A percentile compares a stretch with the other conserved stretches of the same genome.
phyloP scores from a whole-genome alignment of 1,140 invertebrate genomes.

The Philopotamus ludificatus region DNA sequence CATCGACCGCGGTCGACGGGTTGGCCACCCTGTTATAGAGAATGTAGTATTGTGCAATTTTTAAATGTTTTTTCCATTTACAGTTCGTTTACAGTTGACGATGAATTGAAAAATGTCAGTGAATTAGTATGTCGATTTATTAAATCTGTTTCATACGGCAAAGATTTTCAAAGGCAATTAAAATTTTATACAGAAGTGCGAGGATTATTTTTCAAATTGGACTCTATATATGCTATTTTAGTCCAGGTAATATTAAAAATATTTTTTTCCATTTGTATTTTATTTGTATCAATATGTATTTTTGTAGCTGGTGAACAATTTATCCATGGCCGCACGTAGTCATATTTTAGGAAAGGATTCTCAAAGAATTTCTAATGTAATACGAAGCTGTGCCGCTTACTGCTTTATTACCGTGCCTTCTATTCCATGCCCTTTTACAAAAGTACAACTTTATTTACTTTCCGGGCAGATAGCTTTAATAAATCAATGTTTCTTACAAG shows the following conservation, averaged over 20 bases:
- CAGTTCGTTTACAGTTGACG: slow-evolving; percentile 89
- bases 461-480: slow-evolving; percentile 86
- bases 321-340: slow-evolving; percentile 72
- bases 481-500: slow-evolving; percentile 79
- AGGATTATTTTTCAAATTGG: slow-evolving; percentile 85
- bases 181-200: slow-evolving; percentile 92
- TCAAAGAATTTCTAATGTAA: slow-evolving; percentile 78
- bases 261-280: neutral
- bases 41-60: neutral
- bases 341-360: slow-evolving; percentile 77
- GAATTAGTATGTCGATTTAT: slow-evolving; percentile 81
- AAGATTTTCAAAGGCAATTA: slow-evolving; percentile 87
- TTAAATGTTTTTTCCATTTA: slow-evolving; percentile 42
- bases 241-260: slow-evolving; percentile 68
- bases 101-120: slow-evolving; percentile 85
- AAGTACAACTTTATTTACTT: slow-evolving; percentile 82
- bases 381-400: slow-evolving; percentile 92
- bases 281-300: slow-evolving; percentile 2
- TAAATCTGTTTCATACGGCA: slow-evolving; percentile 74
- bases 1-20: neutral
- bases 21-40: neutral
- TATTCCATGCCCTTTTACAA: slow-evolving; percentile 70
- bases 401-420: slow-evolving; percentile 95
- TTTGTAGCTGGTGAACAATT: slow-evolving; percentile 71
- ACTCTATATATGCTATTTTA: slow-evolving; percentile 78